Evolutionary conservation across 2,113 vertebrate genomes (phyloP), one percentile per base, ranked within the genome.

Genomic region (Pogona vitticeps): DNA sequence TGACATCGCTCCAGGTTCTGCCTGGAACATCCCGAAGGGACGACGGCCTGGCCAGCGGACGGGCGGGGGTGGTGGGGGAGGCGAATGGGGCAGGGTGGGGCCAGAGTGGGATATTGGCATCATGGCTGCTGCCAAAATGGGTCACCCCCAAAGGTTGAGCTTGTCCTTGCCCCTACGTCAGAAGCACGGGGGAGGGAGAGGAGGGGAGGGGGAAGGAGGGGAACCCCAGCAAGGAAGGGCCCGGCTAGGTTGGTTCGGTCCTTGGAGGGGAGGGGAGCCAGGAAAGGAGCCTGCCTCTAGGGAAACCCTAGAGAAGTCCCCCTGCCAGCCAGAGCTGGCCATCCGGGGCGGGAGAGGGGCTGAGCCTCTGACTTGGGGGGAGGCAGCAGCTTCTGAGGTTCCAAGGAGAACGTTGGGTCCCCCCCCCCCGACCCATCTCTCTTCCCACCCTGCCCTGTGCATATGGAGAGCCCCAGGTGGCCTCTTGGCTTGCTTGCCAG

Each of bases 61-160:
- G 10, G 1, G 7, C 1, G 3, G n/a, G 68, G 28, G 23, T 10
- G 21, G 21, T 28, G 58, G 0, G 13, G 33, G 23, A 36, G 73
- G 52, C 72, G 0, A n/a, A 10, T 10, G 5, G 5, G 12, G 71
- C 71, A 28, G 26, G 40, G 67, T 28, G 6, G 26, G 76, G 3
- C 20, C 2, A 1, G 28, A 76, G 52, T 0, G 65, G 63, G n/a
- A 33, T 1, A 0, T 5, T 1, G 2, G 31, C 65, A 1, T 3
- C 23, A 33, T 40, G 76, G 84, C 77, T 15, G 4, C 18, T 2
- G 18, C 31, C 46, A 73, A 52, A 73, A 72, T 58, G 52, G 38
- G 58, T 1, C 85, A 2, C 68, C 36, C 52, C 3, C 52, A 65
- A 52, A 86, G 85, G 85, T 86, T 52, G 58, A 36, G 7, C 3